Conservation (phyloP, 2,888 invertebrate genomes). For the Hypena proboscidalis region DNA sequence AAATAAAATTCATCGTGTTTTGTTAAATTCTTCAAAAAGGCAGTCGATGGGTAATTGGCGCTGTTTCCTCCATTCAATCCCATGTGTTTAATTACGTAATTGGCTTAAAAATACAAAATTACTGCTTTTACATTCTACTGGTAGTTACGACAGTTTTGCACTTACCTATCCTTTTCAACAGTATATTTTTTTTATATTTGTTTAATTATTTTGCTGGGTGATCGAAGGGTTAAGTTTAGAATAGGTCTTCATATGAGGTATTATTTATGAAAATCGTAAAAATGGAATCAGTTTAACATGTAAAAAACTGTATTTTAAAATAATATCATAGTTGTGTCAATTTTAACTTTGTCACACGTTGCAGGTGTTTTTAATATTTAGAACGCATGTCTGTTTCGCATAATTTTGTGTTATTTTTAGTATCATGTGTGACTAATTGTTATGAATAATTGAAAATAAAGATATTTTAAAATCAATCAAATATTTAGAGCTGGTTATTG, state of each 20-base stretch:
- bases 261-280: too few relatives aligned
- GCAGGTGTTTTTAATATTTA: too few relatives aligned
- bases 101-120: slow-evolving; percentile 35
- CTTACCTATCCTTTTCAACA: slow-evolving; percentile 25
- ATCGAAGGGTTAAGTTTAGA: too few relatives aligned
- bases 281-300: too few relatives aligned
- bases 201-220: too few relatives aligned
- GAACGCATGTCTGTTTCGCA: too few relatives aligned
- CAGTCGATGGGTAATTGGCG: slow-evolving; percentile 26
- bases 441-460: neutral
- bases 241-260: too few relatives aligned
- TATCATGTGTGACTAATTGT: neutral
- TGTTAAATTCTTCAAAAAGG: slow-evolving; percentile 6
- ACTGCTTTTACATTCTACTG: slow-evolving; percentile 18
- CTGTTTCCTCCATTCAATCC: slow-evolving; percentile 29
- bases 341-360: too few relatives aligned
- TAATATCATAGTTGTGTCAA: too few relatives aligned
- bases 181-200: neutral
- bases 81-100: slow-evolving; percentile 37
- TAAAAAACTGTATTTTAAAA: too few relatives aligned
- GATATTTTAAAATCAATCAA: neutral
- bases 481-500: too few relatives aligned
- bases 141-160: slow-evolving; percentile 50
- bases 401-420: too few relatives aligned
- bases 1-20: neutral